Evolutionary conservation across 2,797 vertebrate species (phyloP).

Genomic region (Propithecus perrieri): DNA sequence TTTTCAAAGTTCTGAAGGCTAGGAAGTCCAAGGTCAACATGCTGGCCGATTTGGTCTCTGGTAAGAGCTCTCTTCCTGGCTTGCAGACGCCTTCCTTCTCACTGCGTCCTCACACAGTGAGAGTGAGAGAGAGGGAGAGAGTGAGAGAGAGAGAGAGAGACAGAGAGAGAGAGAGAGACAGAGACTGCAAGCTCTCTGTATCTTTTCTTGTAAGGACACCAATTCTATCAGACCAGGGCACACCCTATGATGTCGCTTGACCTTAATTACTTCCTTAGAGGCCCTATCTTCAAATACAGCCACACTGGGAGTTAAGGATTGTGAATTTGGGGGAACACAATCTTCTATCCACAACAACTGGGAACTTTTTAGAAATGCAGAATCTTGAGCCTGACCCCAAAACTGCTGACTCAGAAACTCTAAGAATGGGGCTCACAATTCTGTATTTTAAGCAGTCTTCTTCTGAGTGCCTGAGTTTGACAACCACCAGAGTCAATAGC

Average conservation of each 20-base stretch:
- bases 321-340: background rate
- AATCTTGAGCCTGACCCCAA: background rate
- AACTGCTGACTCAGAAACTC: background rate
- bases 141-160: too few species aligned
- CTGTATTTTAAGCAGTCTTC: background rate
- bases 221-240: background rate
- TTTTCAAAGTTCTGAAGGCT: background rate
- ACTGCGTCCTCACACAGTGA: background rate
- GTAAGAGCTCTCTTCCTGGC: background rate
- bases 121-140: fast-evolving
- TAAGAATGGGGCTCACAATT: background rate
- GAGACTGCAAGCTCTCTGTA: background rate
- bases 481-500: background rate
- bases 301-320: background rate
- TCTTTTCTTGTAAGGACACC: background rate
- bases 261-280: background rate
- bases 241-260: background rate
- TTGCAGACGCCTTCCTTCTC: background rate
- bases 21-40: background rate
- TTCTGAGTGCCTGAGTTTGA: background rate
- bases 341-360: background rate
- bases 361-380: background rate
- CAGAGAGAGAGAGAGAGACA: too few species aligned
- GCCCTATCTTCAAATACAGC: background rate
- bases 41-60: background rate